phyloP scores from a whole-genome alignment of 2,888 invertebrate species.

The Parthenolecanium corni region DNA sequence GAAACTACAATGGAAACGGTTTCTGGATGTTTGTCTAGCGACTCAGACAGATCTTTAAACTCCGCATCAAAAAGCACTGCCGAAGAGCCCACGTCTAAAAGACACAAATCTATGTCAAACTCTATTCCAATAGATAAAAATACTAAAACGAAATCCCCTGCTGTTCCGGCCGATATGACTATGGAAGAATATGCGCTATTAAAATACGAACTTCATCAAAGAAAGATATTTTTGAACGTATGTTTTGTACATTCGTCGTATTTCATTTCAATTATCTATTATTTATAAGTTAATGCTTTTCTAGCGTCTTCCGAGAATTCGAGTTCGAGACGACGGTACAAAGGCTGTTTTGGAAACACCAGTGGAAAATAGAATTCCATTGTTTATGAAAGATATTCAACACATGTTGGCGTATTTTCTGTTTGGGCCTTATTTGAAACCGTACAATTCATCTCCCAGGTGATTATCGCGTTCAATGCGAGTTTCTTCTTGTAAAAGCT shows the following conservation, averaged over 20 bases:
- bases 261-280: neutral
- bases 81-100: constrained; percentile 17
- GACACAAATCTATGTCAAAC: constrained; percentile 5
- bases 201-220: constrained; percentile 6
- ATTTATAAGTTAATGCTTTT: neutral
- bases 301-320: constrained; percentile 19
- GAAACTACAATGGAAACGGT: neutral
- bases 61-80: neutral
- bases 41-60: constrained; percentile 3
- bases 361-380: constrained; percentile 2
- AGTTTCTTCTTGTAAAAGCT: neutral
- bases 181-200: constrained; percentile 9
- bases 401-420: constrained; percentile 19
- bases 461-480: neutral
- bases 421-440: constrained; percentile 26
- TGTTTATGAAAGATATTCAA: constrained; percentile 25
- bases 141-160: neutral
- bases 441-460: constrained; percentile 22
- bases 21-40: constrained; percentile 4
- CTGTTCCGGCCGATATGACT: neutral
- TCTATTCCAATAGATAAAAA: neutral
- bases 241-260: neutral
- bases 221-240: constrained; percentile 16
- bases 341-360: constrained; percentile 6
- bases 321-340: constrained; percentile 12